Evolutionary conservation across 2,113 vertebrate genomes (phyloP), one percentile per base, ranked within the genome.

Genomic region (Solenodon paradoxus): DNA sequence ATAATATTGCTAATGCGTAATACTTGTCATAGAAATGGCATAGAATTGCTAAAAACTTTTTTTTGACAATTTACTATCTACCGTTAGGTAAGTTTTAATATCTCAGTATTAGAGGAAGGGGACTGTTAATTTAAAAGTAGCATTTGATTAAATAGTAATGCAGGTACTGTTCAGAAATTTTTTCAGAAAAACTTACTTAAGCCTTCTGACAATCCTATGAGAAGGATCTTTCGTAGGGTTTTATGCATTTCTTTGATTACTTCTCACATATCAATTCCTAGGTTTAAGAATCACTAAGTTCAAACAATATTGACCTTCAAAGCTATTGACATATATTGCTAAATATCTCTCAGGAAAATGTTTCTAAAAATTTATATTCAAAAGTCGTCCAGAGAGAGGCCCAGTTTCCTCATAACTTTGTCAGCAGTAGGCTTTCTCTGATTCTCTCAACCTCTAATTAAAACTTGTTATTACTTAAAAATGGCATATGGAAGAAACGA

Each of bases 401-500:
- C 20, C 9, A 32, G 61, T 83, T 92, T 90, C 19, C 69, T 51
- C 30, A 64, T 51, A 89, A 92, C 45, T 84, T 88, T 92, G 64
- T 92, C 57, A 93, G 47, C 35, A 78, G 26, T 40, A 7, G 30
- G 38, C 71, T 92, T 86, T 86, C 38, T 77, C 55, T 47, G 32
- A 78, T 77, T 94, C 45, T 66, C 49, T 28, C 81, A 63, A 75
- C 61, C 47, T 28, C 53, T 72, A 90, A 75, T 38, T 94, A 94
- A 90, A 92, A 30, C 26, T 32, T 77, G 77, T 81, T 71, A 59
- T 74, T 85, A 84, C 32, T 61, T 80, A 61, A 90, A 93, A 53
- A 53, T 66, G 35, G n/a, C n/a, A 2, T 35, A 30, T 16, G 35
- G 32, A n/a, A 15, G 7, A 35, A 72, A 47, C n/a, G n/a, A 94